phyloP scores from a whole-genome alignment of 2,113 vertebrate species.

The Tinamus guttatus region DNA sequence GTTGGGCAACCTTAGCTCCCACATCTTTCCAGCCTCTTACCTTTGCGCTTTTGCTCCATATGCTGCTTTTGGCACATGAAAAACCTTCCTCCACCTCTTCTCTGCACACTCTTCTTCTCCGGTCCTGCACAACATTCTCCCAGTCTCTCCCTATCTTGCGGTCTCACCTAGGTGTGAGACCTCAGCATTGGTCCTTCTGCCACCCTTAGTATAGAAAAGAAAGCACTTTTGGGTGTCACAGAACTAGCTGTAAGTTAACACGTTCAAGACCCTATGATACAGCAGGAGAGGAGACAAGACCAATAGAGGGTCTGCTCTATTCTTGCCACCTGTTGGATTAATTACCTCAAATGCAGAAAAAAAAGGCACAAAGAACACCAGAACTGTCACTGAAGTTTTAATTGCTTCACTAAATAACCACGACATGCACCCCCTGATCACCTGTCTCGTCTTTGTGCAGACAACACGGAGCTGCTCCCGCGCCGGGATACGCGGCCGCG shows the following conservation, averaged over 20 bases:
- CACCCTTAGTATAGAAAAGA: neutral
- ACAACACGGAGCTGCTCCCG: neutral
- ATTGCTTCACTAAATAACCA: neutral
- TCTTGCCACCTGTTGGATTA: neutral
- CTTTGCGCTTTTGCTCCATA: neutral
- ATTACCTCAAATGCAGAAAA: neutral
- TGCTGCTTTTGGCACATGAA: neutral
- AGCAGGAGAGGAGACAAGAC: neutral
- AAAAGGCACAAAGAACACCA: accelerated
- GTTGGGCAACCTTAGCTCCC: neutral
- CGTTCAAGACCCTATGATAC: neutral
- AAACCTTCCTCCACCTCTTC: no score
- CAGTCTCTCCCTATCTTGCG: neutral
- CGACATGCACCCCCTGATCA: neutral
- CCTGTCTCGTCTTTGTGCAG: neutral
- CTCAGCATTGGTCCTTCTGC: slow-evolving; percentile 1
- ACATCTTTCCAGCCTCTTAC: neutral
- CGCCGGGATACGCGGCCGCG: neutral
- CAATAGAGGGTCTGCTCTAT: neutral
- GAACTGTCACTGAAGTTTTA: neutral
- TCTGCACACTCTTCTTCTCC: neutral
- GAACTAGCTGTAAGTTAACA: neutral
- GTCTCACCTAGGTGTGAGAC: accelerated
- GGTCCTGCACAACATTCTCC: neutral
- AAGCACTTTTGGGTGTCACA: neutral